These are phyloP conservation scores for Latrodectus geometricus DNA, from an alignment of 1,140 invertebrate genomes.

Conservation along the genomic window DNA sequence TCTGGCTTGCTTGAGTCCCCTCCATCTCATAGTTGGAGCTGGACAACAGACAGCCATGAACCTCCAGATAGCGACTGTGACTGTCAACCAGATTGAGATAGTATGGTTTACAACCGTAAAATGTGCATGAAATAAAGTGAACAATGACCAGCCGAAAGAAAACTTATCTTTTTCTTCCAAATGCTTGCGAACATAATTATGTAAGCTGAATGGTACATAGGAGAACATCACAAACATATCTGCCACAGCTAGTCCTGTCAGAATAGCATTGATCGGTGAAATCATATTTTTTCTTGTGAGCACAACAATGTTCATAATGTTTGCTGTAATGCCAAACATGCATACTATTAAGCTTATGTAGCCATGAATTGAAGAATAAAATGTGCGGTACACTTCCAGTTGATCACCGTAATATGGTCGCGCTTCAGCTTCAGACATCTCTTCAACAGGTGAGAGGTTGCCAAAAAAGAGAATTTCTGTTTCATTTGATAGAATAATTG, in stretches of 20 bases:
- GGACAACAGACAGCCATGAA: slow-evolving; percentile 81
- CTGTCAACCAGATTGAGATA: slow-evolving; percentile 91
- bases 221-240: slow-evolving; percentile 90
- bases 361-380: slow-evolving; percentile 73
- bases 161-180: slow-evolving; percentile 58
- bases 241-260: slow-evolving; percentile 84
- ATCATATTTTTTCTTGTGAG: slow-evolving; percentile 85
- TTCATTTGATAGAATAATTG: slow-evolving; percentile 45
- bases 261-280: slow-evolving; percentile 85
- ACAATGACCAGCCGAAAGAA: slow-evolving; percentile 62
- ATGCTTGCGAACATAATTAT: slow-evolving; percentile 75
- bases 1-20: slow-evolving; percentile 73
- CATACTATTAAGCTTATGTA: slow-evolving; percentile 82
- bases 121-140: slow-evolving; percentile 72
- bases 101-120: slow-evolving; percentile 88
- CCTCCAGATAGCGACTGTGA: slow-evolving; percentile 91
- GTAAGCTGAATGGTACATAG: slow-evolving; percentile 85
- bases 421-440: not conserved
- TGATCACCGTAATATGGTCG: slow-evolving; percentile 58
- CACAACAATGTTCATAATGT: slow-evolving; percentile 88
- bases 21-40: slow-evolving; percentile 51
- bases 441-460: not conserved
- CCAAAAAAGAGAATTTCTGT: not conserved
- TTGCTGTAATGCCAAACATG: slow-evolving; percentile 89
- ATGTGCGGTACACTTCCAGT: slow-evolving; percentile 25